Percentiles rank a stretch among this genome's conserved stretches.
phyloP scores from a whole-genome alignment of 2,888 invertebrate genomes.

The Beris morrisii region DNA sequence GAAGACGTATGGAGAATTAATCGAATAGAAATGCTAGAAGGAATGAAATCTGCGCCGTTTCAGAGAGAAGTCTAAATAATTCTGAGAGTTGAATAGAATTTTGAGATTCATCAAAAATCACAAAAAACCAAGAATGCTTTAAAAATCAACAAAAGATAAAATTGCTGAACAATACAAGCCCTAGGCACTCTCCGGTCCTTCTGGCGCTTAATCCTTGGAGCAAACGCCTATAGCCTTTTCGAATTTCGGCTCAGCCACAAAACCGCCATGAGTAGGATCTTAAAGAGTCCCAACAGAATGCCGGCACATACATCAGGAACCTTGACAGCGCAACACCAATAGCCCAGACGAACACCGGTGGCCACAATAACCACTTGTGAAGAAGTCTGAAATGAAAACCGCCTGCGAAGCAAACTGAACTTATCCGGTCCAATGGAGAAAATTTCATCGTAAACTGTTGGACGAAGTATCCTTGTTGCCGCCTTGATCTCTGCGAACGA shows the following conservation, averaged over 20 bases:
- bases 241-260: constrained; percentile 72
- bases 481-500: constrained; percentile 76
- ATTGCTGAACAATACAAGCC: too few species aligned
- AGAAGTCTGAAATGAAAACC: constrained; percentile 73
- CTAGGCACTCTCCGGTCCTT: constrained; percentile 39
- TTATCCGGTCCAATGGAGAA: constrained; percentile 80
- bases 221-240: constrained; percentile 43
- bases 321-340: constrained; percentile 75
- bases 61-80: too few species aligned
- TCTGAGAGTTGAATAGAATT: too few species aligned
- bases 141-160: too few species aligned
- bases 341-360: constrained; percentile 75
- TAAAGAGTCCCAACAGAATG: constrained; percentile 68
- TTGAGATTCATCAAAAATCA: too few species aligned
- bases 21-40: too few species aligned
- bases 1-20: too few species aligned
- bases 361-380: constrained; percentile 63
- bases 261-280: constrained; percentile 65
- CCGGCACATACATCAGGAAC: constrained; percentile 80
- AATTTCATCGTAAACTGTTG: constrained; percentile 68
- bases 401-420: constrained; percentile 86
- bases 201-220: constrained; percentile 47
- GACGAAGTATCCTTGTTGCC: constrained; percentile 73
- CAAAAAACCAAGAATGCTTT: too few species aligned
- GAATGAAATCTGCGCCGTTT: too few species aligned